Evolutionary conservation across 2,797 vertebrate genomes (phyloP).

Genomic region (Morus bassanus): DNA sequence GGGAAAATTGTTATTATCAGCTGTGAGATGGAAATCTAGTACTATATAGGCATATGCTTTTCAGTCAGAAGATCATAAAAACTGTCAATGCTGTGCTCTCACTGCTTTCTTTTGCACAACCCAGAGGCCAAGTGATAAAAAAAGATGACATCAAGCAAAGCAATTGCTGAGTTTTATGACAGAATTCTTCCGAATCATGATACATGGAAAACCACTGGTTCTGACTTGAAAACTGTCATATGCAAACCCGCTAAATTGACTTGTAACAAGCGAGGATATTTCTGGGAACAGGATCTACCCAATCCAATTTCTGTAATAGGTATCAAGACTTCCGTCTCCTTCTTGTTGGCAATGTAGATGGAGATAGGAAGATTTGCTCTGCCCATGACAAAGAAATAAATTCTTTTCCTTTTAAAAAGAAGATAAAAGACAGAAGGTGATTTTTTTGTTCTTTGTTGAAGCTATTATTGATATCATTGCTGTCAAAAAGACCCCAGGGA

Average conservation of each 20-base stretch:
- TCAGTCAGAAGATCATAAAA: background rate
- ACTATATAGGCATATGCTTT: background rate
- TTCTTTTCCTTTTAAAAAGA: background rate
- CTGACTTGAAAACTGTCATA: background rate
- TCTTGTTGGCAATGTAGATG: background rate
- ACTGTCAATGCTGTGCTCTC: background rate
- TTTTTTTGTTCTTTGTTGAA: background rate
- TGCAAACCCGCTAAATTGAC: background rate
- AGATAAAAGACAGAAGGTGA: background rate
- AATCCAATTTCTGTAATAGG: conserved; percentile 58
- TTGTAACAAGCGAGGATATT: conserved; percentile 14
- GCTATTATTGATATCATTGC: background rate
- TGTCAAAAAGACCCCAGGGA: background rate
- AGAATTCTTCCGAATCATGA: background rate
- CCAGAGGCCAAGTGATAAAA: background rate
- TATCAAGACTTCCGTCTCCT: conserved; percentile 2
- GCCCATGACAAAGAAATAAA: background rate
- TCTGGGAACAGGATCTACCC: conserved; percentile 39
- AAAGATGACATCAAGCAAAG: background rate
- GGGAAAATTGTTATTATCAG: background rate
- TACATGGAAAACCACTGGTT: background rate
- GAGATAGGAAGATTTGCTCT: background rate
- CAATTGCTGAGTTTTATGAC: background rate
- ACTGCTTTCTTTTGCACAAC: background rate
- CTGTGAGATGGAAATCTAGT: background rate